Percentiles rank a stretch among this genome's conserved stretches.
Evolutionary conservation across 2,113 vertebrate species (phyloP).

Genomic region (Triplophysa dalaica): DNA sequence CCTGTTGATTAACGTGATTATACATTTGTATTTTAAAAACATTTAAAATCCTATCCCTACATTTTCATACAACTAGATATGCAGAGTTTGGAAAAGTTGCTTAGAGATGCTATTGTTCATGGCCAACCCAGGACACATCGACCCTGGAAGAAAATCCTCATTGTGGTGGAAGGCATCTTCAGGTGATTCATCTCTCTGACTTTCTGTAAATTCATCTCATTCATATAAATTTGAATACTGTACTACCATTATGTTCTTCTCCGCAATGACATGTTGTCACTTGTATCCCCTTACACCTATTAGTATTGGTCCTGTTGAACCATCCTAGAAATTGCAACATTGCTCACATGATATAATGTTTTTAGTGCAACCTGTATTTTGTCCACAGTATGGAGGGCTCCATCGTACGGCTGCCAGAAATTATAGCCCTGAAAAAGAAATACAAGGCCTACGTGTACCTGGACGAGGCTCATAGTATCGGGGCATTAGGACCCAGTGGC

Average conservation of each 20-base stretch:
- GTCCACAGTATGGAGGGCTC: conserved; percentile 90
- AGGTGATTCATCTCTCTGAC: conserved; percentile 68
- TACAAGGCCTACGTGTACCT: conserved; percentile 93
- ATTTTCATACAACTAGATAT: conserved; percentile 75
- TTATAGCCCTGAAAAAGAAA: conserved; percentile 92
- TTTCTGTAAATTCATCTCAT: not conserved
- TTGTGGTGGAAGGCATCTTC: conserved; percentile 87
- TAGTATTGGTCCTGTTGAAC: not conserved
- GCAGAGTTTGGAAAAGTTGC: conserved; percentile 87
- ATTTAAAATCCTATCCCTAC: not conserved
- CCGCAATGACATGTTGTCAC: not conserved
- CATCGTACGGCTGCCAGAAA: conserved; percentile 90
- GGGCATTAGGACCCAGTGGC: conserved; percentile 84
- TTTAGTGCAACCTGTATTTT: not conserved
- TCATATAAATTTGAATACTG: not conserved
- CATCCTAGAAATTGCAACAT: not conserved
- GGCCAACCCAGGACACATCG: conserved; percentile 86
- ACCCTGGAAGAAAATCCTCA: conserved; percentile 91
- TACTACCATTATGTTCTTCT: not conserved
- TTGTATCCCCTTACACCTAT: not conserved
- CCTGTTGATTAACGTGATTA: too few relatives aligned
- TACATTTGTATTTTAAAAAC: too few relatives aligned
- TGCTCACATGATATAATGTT: not conserved
- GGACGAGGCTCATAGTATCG: conserved; percentile 97
- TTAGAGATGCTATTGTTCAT: conserved; percentile 86